Percentiles rank a stretch among this genome's conserved stretches.
phyloP scores from a whole-genome alignment of 2,888 invertebrate species.

The Homarus gammarus region DNA sequence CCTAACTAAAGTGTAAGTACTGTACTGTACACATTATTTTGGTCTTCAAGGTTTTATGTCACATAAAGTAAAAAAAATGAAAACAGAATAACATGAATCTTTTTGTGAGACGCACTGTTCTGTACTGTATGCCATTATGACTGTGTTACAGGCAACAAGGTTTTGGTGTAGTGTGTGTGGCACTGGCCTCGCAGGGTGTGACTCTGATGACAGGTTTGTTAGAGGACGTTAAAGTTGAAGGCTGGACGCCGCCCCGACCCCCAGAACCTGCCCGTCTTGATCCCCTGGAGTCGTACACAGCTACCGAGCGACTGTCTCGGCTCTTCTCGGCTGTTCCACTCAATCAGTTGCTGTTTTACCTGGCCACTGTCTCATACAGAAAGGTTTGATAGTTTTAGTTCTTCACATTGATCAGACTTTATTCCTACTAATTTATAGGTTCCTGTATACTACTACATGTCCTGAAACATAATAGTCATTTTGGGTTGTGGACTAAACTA shows the following conservation, averaged over 20 bases:
- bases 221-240: conserved; percentile 88
- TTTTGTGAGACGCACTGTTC: neutral
- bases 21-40: neutral
- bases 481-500: too few species aligned
- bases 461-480: too few species aligned
- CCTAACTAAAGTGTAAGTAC: conserved; percentile 85
- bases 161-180: conserved; percentile 93
- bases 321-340: conserved; percentile 86
- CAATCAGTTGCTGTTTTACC: conserved; percentile 90
- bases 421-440: too few species aligned
- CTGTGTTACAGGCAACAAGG: conserved; percentile 86
- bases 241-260: conserved; percentile 72
- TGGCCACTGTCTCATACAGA: conserved; percentile 93
- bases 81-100: neutral
- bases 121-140: neutral
- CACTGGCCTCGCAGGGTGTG: conserved; percentile 91
- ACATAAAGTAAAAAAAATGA: neutral
- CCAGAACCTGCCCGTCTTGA: conserved; percentile 83
- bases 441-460: too few species aligned
- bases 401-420: neutral
- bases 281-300: conserved; percentile 84
- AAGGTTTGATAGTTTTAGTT: conserved; percentile 81
- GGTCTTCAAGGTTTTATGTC: too few species aligned
- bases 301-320: conserved; percentile 86
- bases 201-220: conserved; percentile 87